Evolutionary conservation across 1,140 invertebrate species (phyloP).

Genomic region (Araneus ventricosus): DNA sequence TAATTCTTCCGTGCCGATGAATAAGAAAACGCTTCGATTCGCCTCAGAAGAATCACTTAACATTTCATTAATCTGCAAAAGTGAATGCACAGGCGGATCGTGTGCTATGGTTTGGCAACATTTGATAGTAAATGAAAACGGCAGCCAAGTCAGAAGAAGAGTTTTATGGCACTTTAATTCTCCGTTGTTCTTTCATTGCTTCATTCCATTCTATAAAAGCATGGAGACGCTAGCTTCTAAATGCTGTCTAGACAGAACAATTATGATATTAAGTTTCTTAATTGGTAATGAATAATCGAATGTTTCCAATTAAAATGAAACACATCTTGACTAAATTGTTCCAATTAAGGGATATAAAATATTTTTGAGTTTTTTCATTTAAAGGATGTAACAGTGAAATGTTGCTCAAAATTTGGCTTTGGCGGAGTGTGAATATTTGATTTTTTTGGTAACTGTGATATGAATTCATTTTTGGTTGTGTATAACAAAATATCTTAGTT

Average conservation of each 20-base stretch:
- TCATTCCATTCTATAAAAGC: background rate
- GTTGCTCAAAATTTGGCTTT: too few relatives aligned
- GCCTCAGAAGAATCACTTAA: slow-evolving; percentile 13
- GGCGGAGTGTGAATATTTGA: too few relatives aligned
- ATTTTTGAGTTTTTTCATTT: too few relatives aligned
- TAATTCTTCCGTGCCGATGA: slow-evolving; percentile 38
- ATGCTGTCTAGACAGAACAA: background rate
- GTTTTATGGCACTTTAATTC: background rate
- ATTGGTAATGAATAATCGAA: background rate
- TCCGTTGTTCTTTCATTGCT: background rate
- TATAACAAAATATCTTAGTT: too few relatives aligned
- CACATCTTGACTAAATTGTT: background rate
- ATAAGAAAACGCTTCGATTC: slow-evolving; percentile 19
- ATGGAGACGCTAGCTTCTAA: background rate
- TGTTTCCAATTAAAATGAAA: background rate
- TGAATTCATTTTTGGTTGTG: too few relatives aligned
- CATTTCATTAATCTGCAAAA: slow-evolving; percentile 13
- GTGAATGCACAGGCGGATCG: background rate
- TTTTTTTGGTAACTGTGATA: too few relatives aligned
- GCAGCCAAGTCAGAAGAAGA: too few relatives aligned
- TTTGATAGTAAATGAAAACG: background rate
- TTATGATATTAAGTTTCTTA: background rate
- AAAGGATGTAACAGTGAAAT: too few relatives aligned
- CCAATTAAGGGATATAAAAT: background rate
- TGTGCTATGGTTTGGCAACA: background rate